Conservation (phyloP, 2,113 vertebrate genomes). For the Nestor notabilis region DNA sequence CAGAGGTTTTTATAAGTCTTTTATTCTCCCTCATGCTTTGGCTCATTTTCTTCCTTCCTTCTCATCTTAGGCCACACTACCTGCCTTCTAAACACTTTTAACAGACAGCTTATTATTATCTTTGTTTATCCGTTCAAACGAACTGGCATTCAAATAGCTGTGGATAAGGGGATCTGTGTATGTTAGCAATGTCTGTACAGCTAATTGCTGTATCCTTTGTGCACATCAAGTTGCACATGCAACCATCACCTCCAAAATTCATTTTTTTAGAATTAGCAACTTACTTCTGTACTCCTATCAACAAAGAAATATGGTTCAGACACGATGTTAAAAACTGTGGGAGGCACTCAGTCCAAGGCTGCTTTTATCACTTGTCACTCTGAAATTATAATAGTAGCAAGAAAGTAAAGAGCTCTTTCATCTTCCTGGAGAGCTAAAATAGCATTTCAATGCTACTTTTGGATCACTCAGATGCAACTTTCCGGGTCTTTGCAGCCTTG, state of each 20-base stretch:
- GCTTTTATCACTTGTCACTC: slow-evolving; percentile 51
- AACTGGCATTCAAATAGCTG: not conserved
- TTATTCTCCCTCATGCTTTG: not conserved
- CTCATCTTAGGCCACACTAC: slow-evolving; percentile 1
- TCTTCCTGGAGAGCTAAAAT: slow-evolving; percentile 24
- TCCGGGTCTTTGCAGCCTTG: not conserved
- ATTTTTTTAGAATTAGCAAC: not conserved
- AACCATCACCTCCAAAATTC: not conserved
- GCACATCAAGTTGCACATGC: not conserved
- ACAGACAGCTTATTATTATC: slow-evolving; percentile 3
- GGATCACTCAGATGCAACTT: slow-evolving; percentile 26
- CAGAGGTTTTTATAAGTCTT: not conserved
- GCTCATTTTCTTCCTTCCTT: not conserved
- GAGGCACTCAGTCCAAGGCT: not conserved
- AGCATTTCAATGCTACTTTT: slow-evolving; percentile 12
- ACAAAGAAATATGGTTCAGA: not conserved
- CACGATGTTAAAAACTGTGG: not conserved
- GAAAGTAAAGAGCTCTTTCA: slow-evolving; percentile 20
- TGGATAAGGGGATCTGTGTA: not conserved
- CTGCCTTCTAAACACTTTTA: not conserved
- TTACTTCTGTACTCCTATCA: not conserved
- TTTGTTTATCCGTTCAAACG: slow-evolving; percentile 25
- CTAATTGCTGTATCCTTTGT: not conserved
- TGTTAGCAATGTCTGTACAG: not conserved
- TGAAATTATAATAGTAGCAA: slow-evolving; percentile 38